These are phyloP conservation scores for Tenualosa ilisha DNA, from an alignment of 2,797 vertebrate species.

Conservation along the genomic window DNA sequence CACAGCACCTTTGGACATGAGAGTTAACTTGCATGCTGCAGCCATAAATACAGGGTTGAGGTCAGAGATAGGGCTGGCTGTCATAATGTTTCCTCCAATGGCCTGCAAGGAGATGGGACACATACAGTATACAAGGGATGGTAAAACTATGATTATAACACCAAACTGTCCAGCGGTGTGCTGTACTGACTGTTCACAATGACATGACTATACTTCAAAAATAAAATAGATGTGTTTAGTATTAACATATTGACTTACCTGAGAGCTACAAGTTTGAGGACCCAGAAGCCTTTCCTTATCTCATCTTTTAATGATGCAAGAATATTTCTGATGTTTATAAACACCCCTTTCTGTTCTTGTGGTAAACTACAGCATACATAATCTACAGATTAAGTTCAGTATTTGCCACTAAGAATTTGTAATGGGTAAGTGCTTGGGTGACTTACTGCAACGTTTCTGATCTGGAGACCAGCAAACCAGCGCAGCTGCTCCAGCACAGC, in stretches of 20 bases:
- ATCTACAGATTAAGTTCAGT: not conserved
- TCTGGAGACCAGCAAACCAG: slow-evolving; percentile 93
- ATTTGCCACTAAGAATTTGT: not conserved
- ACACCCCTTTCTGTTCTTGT: too few species aligned
- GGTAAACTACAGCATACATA: too few species aligned
- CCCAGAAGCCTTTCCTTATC: too few species aligned
- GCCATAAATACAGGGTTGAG: slow-evolving; percentile 96
- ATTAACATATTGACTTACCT: not conserved
- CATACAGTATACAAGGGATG: not conserved
- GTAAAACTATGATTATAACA: not conserved
- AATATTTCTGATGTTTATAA: too few species aligned
- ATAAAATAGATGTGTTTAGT: not conserved
- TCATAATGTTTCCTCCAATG: slow-evolving; percentile 96
- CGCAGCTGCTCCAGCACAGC: slow-evolving; percentile 87
- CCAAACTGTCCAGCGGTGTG: not conserved
- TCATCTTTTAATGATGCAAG: too few species aligned
- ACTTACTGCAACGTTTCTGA: slow-evolving; percentile 93
- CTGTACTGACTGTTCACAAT: not conserved
- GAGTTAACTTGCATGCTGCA: slow-evolving; percentile 78
- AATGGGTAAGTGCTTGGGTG: not conserved
- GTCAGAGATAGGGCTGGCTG: slow-evolving; percentile 96
- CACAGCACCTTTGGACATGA: slow-evolving; percentile 82
- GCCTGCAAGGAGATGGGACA: slow-evolving; percentile 70
- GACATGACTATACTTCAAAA: not conserved
- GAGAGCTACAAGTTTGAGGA: too few species aligned